These are phyloP conservation scores for Pituophis catenifer DNA, from an alignment of 2,113 vertebrate species.

Conservation along the genomic window DNA sequence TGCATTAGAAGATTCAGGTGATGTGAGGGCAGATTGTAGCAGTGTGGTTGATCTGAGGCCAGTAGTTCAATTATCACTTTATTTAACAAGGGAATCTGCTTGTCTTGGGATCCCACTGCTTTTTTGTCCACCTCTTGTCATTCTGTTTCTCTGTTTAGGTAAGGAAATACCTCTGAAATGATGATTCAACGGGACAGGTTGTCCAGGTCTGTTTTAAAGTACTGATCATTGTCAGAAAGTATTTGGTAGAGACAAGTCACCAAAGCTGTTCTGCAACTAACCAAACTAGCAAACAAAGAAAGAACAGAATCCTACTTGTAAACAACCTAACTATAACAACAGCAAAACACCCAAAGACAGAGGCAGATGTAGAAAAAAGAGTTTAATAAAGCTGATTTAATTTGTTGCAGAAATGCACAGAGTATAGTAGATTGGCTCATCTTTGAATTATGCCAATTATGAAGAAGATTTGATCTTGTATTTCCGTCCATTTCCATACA, in stretches of 20 bases:
- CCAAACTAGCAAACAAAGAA: background rate
- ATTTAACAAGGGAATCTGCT: background rate
- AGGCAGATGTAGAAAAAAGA: background rate
- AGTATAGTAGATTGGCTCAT: background rate
- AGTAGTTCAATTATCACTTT: background rate
- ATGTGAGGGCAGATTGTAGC: background rate
- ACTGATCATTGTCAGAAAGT: conserved; percentile 1
- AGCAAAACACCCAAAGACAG: background rate
- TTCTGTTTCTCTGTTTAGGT: background rate
- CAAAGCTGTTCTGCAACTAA: conserved; percentile 11
- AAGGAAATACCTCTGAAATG: background rate
- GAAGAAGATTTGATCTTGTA: background rate
- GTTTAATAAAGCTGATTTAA: background rate
- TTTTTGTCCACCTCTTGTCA: background rate
- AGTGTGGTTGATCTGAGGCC: background rate
- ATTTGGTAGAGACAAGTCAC: background rate
- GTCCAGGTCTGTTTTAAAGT: background rate
- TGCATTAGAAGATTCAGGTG: background rate
- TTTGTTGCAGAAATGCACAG: background rate
- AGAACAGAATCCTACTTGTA: background rate
- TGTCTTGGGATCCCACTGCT: background rate
- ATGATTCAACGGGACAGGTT: background rate
- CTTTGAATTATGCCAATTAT: background rate
- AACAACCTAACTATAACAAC: background rate
- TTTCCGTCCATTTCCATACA: background rate